These are phyloP conservation scores for Atta texana DNA, from an alignment of 1,140 invertebrate genomes.

Conservation along the genomic window DNA sequence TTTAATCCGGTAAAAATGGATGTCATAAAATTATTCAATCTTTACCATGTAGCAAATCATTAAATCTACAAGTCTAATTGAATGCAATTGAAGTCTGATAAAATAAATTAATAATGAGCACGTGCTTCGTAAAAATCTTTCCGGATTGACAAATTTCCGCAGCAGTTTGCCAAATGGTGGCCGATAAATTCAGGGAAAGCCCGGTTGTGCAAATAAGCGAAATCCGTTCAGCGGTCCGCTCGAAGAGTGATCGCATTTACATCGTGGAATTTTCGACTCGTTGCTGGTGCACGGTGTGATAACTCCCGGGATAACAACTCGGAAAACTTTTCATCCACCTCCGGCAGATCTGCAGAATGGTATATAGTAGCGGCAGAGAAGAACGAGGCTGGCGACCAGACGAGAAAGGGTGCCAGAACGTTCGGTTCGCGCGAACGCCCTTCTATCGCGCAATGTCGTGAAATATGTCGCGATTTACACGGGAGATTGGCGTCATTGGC, in stretches of 20 bases:
- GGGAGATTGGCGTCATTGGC: slow-evolving; percentile 85
- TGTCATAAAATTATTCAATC: neutral
- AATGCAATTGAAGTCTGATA: neutral
- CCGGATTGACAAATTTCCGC: neutral
- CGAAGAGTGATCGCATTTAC: slow-evolving; percentile 45
- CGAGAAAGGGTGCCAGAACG: slow-evolving; percentile 25
- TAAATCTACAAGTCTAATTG: neutral
- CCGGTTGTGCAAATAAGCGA: slow-evolving; percentile 17
- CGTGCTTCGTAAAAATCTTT: slow-evolving; percentile 19
- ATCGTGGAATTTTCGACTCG: slow-evolving; percentile 65
- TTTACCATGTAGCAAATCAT: neutral
- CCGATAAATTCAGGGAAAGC: slow-evolving; percentile 6
- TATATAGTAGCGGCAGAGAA: neutral
- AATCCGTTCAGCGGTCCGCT: slow-evolving; percentile 26
- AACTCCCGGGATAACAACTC: slow-evolving; percentile 74
- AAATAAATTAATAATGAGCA: slow-evolving; percentile 2
- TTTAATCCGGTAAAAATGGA: neutral
- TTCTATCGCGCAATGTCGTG: slow-evolving; percentile 75
- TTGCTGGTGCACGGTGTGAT: slow-evolving; percentile 55
- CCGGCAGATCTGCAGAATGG: slow-evolving; percentile 57
- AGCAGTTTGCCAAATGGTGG: slow-evolving; percentile 26
- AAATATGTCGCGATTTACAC: slow-evolving; percentile 87
- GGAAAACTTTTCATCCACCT: slow-evolving; percentile 75
- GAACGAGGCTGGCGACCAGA: slow-evolving; percentile 2
- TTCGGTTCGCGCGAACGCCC: slow-evolving; percentile 16